A percentile compares a stretch with the other conserved stretches of the same genome.
phyloP scores from a whole-genome alignment of 2,888 invertebrate species.

The Lycophotia porphyrea region DNA sequence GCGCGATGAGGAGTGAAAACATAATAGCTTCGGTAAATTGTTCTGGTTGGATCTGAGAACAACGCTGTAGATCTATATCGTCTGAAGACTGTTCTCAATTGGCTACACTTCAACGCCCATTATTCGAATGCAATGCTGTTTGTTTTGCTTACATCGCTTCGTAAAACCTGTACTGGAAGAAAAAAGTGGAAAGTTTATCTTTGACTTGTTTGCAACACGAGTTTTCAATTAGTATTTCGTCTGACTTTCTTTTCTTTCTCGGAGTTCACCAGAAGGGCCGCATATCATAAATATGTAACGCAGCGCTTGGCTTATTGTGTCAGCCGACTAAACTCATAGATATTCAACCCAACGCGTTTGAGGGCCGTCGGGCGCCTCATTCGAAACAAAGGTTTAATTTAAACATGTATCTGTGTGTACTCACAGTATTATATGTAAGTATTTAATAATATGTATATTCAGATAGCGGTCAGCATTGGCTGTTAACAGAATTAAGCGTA shows the following conservation, averaged over 20 bases:
- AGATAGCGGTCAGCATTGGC: constrained; percentile 56
- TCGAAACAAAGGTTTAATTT: constrained; percentile 64
- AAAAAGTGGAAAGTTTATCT: constrained; percentile 22
- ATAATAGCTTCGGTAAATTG: constrained; percentile 27
- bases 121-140: constrained; percentile 22
- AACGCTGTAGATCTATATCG: neutral
- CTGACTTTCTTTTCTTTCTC: constrained; percentile 46
- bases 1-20: constrained; percentile 43
- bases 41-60: constrained; percentile 9
- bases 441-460: constrained; percentile 50
- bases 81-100: constrained; percentile 22
- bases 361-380: constrained; percentile 49
- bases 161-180: neutral
- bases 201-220: constrained; percentile 19
- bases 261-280: constrained; percentile 34
- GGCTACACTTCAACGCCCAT: constrained; percentile 23
- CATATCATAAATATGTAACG: constrained; percentile 55
- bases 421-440: constrained; percentile 42
- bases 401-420: constrained; percentile 58
- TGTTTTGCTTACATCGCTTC: constrained; percentile 22
- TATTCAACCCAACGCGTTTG: constrained; percentile 55
- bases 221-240: constrained; percentile 23
- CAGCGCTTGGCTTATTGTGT: constrained; percentile 44
- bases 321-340: constrained; percentile 52
- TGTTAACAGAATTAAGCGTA: constrained; percentile 27